Percentiles rank a stretch among this genome's conserved stretches.
These are phyloP conservation scores for Leptoclinus maculatus DNA, from an alignment of 2,797 vertebrate genomes.

Conservation along the genomic window DNA sequence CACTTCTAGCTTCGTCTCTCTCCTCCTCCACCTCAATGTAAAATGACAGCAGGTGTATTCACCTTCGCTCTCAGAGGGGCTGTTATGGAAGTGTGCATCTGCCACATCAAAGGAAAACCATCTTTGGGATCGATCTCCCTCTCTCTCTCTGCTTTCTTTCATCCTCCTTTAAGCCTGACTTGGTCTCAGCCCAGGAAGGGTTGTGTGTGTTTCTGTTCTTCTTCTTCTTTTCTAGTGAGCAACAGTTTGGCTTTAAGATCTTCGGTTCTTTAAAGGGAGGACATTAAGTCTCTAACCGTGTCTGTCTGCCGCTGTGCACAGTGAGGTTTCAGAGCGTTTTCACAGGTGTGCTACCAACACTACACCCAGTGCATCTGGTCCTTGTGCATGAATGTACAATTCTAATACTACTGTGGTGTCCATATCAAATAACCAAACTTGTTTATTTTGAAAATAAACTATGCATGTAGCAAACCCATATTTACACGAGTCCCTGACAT, in stretches of 20 bases:
- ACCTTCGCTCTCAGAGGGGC: slow-evolving; percentile 23
- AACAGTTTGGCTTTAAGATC: slow-evolving; percentile 30
- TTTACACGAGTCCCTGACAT: no score
- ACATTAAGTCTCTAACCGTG: no score
- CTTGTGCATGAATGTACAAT: no score
- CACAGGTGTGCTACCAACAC: no score
- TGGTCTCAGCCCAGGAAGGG: background rate
- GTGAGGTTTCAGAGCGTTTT: no score
- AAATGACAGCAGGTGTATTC: slow-evolving; percentile 42
- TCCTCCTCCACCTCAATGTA: background rate
- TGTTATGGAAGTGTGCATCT: slow-evolving; percentile 48
- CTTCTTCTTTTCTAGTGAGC: background rate
- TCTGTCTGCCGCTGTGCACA: no score
- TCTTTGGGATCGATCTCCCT: slow-evolving; percentile 41
- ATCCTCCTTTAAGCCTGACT: slow-evolving; percentile 43
- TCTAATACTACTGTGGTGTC: no score
- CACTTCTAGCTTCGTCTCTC: slow-evolving; percentile 10
- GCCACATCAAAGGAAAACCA: slow-evolving; percentile 61
- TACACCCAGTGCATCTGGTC: no score
- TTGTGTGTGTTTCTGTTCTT: slow-evolving; percentile 2
- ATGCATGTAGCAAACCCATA: no score
- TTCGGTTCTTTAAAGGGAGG: background rate
- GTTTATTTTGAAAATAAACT: no score
- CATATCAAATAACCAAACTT: no score
- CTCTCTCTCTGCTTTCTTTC: slow-evolving; percentile 17